Base-by-base conservation (phyloP, 2,113 vertebrate genomes). In the Laticauda laticaudata region DNA sequence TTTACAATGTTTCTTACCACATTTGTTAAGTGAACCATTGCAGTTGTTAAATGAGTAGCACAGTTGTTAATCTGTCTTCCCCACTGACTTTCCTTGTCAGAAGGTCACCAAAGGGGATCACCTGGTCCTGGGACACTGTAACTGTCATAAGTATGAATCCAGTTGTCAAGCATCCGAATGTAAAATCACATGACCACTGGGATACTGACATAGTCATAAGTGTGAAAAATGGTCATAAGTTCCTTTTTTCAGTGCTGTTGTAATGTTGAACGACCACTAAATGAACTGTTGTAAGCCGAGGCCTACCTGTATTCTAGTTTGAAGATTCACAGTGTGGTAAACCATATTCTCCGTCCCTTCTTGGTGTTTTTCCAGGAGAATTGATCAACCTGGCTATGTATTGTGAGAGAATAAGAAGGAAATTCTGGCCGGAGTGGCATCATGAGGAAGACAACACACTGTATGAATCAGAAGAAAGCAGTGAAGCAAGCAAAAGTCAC, bases 341-440 rank as follows among this genome's bases (percentile, higher is more conserved):
- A 91, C 14, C 90, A 95, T 91, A 7, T 61, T 86, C 26, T 92
- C 56, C 6, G 0, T 34, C 39, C 24, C 69, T 26, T 93, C 2
- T 94, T 93, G 91, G 3, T 24, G 26, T 95, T 94, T 6, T 93
- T 90, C 12, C 98, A 99, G 99, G 99, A 93, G 99, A 99, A 96
- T 97, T 99, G 75, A 99, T 99, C 96, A 99, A 99, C 95, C 98
- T 99, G 34, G 98, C 99, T 93, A 99, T 99, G 98, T 99, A 99
- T 97, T 99, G 99, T 69, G 99, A 99, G 97, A 98, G 99, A 94
- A 99, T 99, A 97, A 97, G 99, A 93, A 98, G 98, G 96, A 98
- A 97, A 97, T 99, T 99, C 96, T 99, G 99, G 99, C 99, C 99
- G 0, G 99, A 99, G 95, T 99, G 99, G 99, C 98, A 98, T 34